Base-by-base conservation (phyloP, 2,888 invertebrate genomes). In the Melanargia galathea region DNA sequence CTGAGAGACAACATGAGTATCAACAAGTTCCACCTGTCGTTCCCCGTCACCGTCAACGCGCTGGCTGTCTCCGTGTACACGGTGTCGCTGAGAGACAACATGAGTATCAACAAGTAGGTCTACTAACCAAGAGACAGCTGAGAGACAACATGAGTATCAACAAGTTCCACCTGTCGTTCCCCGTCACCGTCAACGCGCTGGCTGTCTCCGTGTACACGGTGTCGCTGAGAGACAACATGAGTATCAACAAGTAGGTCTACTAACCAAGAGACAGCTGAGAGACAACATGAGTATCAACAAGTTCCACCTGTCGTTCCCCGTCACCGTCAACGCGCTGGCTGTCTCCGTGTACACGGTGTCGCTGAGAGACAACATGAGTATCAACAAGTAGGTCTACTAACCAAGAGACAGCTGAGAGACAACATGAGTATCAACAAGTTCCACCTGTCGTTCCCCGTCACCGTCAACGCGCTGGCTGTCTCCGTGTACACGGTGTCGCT, bases 221-320 rank as follows among this genome's bases (percentile, higher is more conserved):
- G n/a, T 77, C 87, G 11, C 71, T 90, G 1, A 71, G 89, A 38
- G 89, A 90, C 71, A 78, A 66, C 62, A 77, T 78, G 73, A 80
- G 75, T 52, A 81, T 88, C 18, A 90, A 90, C 70, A 89, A 89
- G 90, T 90, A 51, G 80, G 85, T 75, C 3, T n/a, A n/a, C n/a
- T n/a, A n/a, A n/a, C n/a, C n/a, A n/a, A 90, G 90, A n/a, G n/a
- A n/a, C n/a, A n/a, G n/a, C n/a, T n/a, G n/a, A n/a, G n/a, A n/a
- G n/a, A n/a, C n/a, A n/a, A n/a, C n/a, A n/a, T n/a, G n/a, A n/a
- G n/a, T n/a, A n/a, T n/a, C n/a, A 94, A 95, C 51, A 95, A 95
- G 87, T 97, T 94, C 82, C 94, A 96, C 71, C 82, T 97, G 11
- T 93, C 95, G 0, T 97, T 99, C 90, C 90, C 95, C 24, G 96